Conservation (phyloP, 1,140 invertebrate genomes). For the Drosophila insularis region DNA sequence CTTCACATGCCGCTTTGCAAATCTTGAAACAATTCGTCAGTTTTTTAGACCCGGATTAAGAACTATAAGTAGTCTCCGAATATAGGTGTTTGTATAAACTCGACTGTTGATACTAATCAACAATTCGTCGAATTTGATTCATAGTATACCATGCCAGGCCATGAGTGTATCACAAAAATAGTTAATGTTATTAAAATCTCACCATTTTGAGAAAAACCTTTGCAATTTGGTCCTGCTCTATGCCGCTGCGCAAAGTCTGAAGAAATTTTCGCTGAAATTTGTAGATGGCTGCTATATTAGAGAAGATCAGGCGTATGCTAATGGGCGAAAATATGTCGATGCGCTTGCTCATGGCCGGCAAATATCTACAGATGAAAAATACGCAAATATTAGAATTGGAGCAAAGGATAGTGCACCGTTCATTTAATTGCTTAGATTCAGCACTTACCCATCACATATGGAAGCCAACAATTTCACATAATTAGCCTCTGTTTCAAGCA, state of each 20-base stretch:
- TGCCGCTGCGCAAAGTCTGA: conserved; percentile 64
- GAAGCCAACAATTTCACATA: conserved; percentile 78
- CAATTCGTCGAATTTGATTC: too few relatives aligned
- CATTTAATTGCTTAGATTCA: too few relatives aligned
- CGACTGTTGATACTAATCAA: too few relatives aligned
- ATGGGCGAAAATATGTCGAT: conserved; percentile 81
- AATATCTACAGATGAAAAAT: conserved; percentile 49
- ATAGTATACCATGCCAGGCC: too few relatives aligned
- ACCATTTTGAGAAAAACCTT: conserved; percentile 81
- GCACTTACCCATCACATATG: conserved; percentile 76
- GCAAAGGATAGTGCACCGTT: too few relatives aligned
- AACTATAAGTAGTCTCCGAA: too few relatives aligned
- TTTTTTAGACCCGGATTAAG: too few relatives aligned
- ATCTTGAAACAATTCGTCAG: too few relatives aligned
- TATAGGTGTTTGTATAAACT: too few relatives aligned
- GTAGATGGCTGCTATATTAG: conserved; percentile 76
- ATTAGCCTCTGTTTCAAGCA: conserved; percentile 80
- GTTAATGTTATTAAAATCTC: conserved; percentile 1
- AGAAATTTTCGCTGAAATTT: conserved; percentile 76
- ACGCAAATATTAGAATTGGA: neutral
- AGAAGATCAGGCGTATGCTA: conserved; percentile 78
- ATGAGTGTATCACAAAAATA: neutral
- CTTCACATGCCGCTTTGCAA: too few relatives aligned
- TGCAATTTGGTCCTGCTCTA: conserved; percentile 79
- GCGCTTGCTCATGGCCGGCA: conserved; percentile 81